Evolutionary conservation across 2,888 invertebrate species (phyloP).

Genomic region (Sycophila texana): DNA sequence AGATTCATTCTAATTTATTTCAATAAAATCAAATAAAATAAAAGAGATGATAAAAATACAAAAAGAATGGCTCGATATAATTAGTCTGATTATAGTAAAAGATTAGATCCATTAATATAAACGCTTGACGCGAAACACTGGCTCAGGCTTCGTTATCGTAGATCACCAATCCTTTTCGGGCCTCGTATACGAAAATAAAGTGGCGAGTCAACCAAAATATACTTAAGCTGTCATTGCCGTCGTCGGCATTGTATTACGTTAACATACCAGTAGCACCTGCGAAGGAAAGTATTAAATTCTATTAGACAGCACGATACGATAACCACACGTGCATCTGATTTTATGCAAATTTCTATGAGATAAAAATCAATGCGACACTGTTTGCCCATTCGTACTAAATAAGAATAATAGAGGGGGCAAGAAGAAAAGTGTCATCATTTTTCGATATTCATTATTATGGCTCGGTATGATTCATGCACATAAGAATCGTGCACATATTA

Average conservation of each 20-base stretch:
- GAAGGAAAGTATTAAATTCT: constrained; percentile 42
- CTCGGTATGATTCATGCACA: no score
- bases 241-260: constrained; percentile 20
- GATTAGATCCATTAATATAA: not conserved
- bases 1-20: no score
- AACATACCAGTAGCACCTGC: not conserved
- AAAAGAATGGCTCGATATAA: no score
- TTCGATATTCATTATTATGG: no score
- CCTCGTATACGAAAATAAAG: constrained; percentile 21
- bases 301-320: not conserved
- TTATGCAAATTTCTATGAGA: constrained; percentile 24
- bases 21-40: no score
- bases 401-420: no score
- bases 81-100: no score
- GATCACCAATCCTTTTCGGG: constrained; percentile 35
- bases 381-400: not conserved
- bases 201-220: constrained; percentile 19
- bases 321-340: not conserved
- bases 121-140: not conserved
- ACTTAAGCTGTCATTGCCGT: constrained; percentile 22
- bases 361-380: constrained; percentile 20
- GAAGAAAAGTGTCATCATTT: no score
- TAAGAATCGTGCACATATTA: no score
- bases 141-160: constrained; percentile 7
- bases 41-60: no score